These are phyloP conservation scores for Corythoichthys intestinalis DNA, from an alignment of 2,113 vertebrate species.

Conservation along the genomic window DNA sequence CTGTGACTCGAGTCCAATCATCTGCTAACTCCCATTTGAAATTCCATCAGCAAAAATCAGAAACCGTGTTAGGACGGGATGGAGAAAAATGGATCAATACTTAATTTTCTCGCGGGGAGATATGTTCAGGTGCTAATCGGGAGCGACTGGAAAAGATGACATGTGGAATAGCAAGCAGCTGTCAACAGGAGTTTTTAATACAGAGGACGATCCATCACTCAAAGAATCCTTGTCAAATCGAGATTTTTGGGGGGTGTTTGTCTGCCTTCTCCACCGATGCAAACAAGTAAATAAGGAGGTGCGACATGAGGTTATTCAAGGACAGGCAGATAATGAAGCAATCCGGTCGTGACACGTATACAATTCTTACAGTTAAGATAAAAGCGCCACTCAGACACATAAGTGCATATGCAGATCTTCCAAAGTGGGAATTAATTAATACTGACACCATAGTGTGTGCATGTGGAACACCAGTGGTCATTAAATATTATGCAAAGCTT, in stretches of 20 bases:
- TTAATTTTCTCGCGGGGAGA: slow-evolving; percentile 76
- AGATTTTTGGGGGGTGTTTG: background rate
- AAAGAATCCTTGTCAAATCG: background rate
- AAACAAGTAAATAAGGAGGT: slow-evolving; percentile 29
- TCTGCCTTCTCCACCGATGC: slow-evolving; percentile 10
- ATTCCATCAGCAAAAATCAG: slow-evolving; percentile 38
- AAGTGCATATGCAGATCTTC: slow-evolving; percentile 5
- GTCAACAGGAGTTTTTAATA: background rate
- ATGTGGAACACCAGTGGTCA: slow-evolving; percentile 32
- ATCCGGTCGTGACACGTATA: background rate
- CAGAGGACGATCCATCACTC: background rate
- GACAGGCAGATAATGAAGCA: slow-evolving; percentile 20
- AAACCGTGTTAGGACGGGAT: slow-evolving; percentile 12
- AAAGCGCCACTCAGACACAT: slow-evolving; percentile 11
- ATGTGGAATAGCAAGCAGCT: slow-evolving; percentile 71
- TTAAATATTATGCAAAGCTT: slow-evolving; percentile 63
- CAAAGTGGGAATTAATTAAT: slow-evolving; percentile 7
- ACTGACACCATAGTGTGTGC: slow-evolving; percentile 8
- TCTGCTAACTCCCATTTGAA: slow-evolving; percentile 33
- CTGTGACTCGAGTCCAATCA: too few species aligned
- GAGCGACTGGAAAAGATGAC: slow-evolving; percentile 68
- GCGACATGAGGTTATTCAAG: slow-evolving; percentile 59
- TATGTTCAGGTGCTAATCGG: slow-evolving; percentile 73
- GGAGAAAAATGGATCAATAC: slow-evolving; percentile 76
- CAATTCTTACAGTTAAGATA: slow-evolving; percentile 34